A percentile compares a stretch with the other conserved stretches of the same genome.
These are phyloP conservation scores for Vicugna pacos DNA, from an alignment of 2,113 vertebrate species.

Conservation along the genomic window DNA sequence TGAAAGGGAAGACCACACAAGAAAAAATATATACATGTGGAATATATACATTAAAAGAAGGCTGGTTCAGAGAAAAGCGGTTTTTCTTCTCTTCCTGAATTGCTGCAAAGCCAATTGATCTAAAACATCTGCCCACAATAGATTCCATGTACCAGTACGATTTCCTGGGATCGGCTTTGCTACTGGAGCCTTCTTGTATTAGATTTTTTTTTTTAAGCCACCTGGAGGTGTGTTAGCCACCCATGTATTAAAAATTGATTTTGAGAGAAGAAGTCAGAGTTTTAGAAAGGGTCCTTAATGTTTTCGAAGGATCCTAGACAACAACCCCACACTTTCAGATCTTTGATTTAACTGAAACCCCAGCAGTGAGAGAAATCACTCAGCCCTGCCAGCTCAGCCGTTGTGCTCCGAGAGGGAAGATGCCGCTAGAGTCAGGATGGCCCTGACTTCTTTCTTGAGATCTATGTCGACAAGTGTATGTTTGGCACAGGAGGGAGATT, in stretches of 20 bases:
- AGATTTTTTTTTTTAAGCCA: slow-evolving; percentile 67
- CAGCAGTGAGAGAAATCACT: neutral
- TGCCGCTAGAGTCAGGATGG: neutral
- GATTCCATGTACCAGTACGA: slow-evolving; percentile 56
- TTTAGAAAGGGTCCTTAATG: neutral
- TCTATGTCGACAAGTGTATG: neutral
- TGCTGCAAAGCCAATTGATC: slow-evolving; percentile 67
- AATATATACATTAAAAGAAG: slow-evolving; percentile 48
- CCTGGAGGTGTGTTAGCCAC: slow-evolving; percentile 73
- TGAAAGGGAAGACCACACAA: slow-evolving; percentile 55
- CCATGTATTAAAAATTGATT: slow-evolving; percentile 83
- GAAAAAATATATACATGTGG: neutral
- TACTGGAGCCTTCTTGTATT: slow-evolving; percentile 50
- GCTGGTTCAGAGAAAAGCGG: slow-evolving; percentile 68
- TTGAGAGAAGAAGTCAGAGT: slow-evolving; percentile 50
- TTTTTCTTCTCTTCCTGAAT: slow-evolving; percentile 78
- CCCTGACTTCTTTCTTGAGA: neutral
- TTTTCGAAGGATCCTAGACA: slow-evolving; percentile 15
- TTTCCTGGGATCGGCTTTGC: slow-evolving; percentile 80
- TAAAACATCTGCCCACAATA: neutral
- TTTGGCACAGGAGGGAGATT: neutral
- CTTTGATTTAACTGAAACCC: neutral
- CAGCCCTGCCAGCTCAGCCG: neutral
- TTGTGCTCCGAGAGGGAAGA: neutral
- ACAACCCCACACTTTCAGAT: neutral